Evolutionary conservation across 1,140 invertebrate species (phyloP).

Genomic region (Drosophila bocki): DNA sequence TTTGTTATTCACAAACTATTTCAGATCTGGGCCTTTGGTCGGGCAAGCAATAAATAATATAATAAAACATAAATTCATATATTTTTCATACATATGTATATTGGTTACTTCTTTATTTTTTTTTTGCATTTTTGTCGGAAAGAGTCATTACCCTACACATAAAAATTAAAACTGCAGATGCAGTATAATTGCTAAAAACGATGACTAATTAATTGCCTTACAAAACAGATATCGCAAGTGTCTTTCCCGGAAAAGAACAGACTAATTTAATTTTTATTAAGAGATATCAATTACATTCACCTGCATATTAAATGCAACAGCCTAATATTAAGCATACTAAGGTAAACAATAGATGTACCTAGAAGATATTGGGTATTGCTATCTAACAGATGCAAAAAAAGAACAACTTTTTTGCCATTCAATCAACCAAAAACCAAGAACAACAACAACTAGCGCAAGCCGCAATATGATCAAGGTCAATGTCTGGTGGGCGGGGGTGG

Average conservation of each 20-base stretch:
- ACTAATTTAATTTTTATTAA: background rate
- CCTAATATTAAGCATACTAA: background rate
- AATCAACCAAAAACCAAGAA: conserved; percentile 18
- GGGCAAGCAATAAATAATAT: too few species aligned
- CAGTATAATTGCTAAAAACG: background rate
- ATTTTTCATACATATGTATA: too few species aligned
- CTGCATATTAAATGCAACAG: background rate
- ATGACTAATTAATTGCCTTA: conserved; percentile 5
- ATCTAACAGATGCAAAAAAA: background rate
- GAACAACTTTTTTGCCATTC: conserved; percentile 3
- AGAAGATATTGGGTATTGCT: background rate
- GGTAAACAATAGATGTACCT: background rate
- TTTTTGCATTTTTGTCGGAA: background rate
- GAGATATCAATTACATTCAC: conserved; percentile 15
- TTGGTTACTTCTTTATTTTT: background rate
- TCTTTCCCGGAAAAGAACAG: conserved; percentile 3
- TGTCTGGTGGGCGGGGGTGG: conserved; percentile 64
- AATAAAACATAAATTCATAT: too few species aligned
- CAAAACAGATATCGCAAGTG: conserved; percentile 16
- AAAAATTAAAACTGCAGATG: conserved; percentile 4
- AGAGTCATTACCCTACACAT: background rate
- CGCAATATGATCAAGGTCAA: conserved; percentile 76
- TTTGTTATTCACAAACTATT: too few species aligned
- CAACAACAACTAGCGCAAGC: conserved; percentile 27
- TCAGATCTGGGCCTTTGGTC: too few species aligned